These are phyloP conservation scores for Phyllotis vaccarum DNA, from an alignment of 2,797 vertebrate species.

Conservation along the genomic window DNA sequence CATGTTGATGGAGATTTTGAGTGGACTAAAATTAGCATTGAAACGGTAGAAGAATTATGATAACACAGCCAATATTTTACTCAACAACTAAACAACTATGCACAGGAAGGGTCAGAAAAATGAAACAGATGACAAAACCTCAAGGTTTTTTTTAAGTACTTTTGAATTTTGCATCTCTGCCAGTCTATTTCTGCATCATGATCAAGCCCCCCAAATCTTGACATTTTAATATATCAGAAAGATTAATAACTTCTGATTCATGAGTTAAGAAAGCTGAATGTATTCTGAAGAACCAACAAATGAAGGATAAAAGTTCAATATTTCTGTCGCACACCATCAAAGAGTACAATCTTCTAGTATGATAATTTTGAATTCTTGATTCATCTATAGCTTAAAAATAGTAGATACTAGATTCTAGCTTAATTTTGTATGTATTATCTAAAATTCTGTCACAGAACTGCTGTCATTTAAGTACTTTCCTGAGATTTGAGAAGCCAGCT, in stretches of 20 bases:
- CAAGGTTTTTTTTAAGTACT: background rate
- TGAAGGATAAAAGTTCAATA: background rate
- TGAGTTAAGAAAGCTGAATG: slow-evolving; percentile 35
- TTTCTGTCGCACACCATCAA: background rate
- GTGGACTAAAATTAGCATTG: background rate
- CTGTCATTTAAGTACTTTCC: slow-evolving; percentile 63
- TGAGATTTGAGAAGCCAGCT: slow-evolving; percentile 68
- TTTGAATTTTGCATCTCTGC: background rate
- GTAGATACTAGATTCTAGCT: slow-evolving; percentile 4
- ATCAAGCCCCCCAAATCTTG: background rate
- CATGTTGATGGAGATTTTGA: background rate
- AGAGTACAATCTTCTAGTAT: background rate
- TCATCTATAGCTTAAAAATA: background rate
- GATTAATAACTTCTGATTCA: background rate
- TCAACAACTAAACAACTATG: background rate
- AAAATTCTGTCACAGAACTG: slow-evolving; percentile 52
- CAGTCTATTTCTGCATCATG: background rate
- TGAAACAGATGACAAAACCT: background rate
- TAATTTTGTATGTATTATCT: slow-evolving; percentile 39
- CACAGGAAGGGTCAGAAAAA: slow-evolving; percentile 27
- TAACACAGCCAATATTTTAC: background rate
- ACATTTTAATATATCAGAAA: background rate
- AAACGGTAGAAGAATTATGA: slow-evolving; percentile 33
- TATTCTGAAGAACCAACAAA: background rate
- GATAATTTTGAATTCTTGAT: slow-evolving; percentile 49